Percentiles rank a stretch among this genome's conserved stretches.
These are phyloP conservation scores for Drosophila jambulina DNA, from an alignment of 1,140 invertebrate species.

Conservation along the genomic window DNA sequence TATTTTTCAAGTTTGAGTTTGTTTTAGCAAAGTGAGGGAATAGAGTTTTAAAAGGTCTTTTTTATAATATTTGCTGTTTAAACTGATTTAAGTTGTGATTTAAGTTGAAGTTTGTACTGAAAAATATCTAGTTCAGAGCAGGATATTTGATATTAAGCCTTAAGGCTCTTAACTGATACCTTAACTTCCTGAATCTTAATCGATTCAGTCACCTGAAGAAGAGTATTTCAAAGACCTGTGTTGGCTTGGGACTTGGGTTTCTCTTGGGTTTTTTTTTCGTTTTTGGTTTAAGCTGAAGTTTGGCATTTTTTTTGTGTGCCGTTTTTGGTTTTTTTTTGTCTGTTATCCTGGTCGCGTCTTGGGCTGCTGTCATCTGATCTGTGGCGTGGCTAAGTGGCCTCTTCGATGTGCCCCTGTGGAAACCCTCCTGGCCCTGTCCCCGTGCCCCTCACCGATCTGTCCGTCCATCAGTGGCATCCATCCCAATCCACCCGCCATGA, in stretches of 20 bases:
- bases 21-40: too few relatives aligned
- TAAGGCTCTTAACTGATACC: too few relatives aligned
- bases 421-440: background rate
- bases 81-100: too few relatives aligned
- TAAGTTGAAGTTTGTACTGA: too few relatives aligned
- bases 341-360: slow-evolving; percentile 69
- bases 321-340: slow-evolving; percentile 11
- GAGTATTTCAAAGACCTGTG: slow-evolving; percentile 7
- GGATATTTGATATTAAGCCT: too few relatives aligned
- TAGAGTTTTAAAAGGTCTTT: too few relatives aligned
- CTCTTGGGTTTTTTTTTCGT: slow-evolving; percentile 2
- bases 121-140: too few relatives aligned
- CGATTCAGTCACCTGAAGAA: background rate
- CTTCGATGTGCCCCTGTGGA: slow-evolving; percentile 20
- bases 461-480: slow-evolving; percentile 28
- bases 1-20: too few relatives aligned
- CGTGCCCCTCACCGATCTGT: background rate
- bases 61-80: too few relatives aligned
- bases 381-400: slow-evolving; percentile 77
- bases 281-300: slow-evolving; percentile 7
- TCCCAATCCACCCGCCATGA: slow-evolving; percentile 64
- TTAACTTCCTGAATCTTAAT: background rate
- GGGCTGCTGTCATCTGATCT: slow-evolving; percentile 76
- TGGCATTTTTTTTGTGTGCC: slow-evolving; percentile 6
- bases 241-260: background rate